Evolutionary conservation across 2,797 vertebrate genomes (phyloP), one percentile per base, ranked within the genome.

Genomic region (Sebastes melanostomus): DNA sequence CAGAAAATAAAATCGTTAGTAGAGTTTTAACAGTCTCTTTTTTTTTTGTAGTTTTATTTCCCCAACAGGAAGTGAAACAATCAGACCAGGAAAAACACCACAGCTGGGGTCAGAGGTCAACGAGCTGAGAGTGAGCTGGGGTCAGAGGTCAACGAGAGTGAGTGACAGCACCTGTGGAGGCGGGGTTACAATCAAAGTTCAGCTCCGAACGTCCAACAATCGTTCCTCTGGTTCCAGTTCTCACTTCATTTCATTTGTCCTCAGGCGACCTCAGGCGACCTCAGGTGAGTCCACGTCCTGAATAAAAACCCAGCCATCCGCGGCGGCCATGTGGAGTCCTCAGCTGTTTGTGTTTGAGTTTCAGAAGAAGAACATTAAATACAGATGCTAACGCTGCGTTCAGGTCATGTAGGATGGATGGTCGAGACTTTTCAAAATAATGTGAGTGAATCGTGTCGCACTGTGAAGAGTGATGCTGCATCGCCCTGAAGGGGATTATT

Each of bases 1-100:
- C 94, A 94, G 96, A 97, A 97, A 97, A 97, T 96, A 96, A 96
- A 94, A 91, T 95, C 87, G 91, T 95, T 95, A 96, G 91, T 95
- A 91, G 92, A 95, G 94, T 93, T 93, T 96, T 97, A 98, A 98
- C 97, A 97, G 96, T 98, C 96, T 82, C 36, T 77, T 88, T 82
- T 77, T 89, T 83, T 78, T 89, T 80, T 66, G 22, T 24, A 50
- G 56, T 81, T 79, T 93, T 91, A 61, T 78, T 84, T 82, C 72
- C 72, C 75, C 34, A 70, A 91, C 73, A 91, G 84, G 82, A 90
- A 91, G 84, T 90, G 86, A 83, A 74, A 85, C 38, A 52, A 77
- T 66, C 36, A 54, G 52, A 77, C 34, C 46, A 65, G 72, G 61
- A 56, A 73, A 67, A 63, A 42, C 71, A 55, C 20, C 52, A 34